Evolutionary conservation across 2,888 invertebrate species (phyloP).

Genomic region (Geophilus truncorum): DNA sequence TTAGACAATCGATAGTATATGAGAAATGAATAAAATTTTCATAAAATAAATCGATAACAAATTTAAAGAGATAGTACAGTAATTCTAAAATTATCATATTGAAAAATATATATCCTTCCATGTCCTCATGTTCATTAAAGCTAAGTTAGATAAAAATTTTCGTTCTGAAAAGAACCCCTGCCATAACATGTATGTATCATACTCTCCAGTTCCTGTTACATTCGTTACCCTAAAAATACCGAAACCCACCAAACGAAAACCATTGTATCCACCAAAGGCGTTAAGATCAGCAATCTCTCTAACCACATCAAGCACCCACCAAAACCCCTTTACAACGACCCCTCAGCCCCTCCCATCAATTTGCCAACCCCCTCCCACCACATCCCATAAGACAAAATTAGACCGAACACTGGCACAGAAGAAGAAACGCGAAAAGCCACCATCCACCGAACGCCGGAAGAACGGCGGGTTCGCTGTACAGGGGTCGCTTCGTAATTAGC

Average conservation of each 20-base stretch:
- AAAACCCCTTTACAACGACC: neutral
- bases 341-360: neutral
- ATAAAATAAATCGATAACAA: too few relatives aligned
- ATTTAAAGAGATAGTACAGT: too few relatives aligned
- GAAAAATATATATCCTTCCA: too few relatives aligned
- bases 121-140: too few relatives aligned
- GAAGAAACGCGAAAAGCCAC: neutral
- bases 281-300: neutral
- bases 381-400: neutral
- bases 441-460: neutral
- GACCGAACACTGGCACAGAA: neutral
- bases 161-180: too few relatives aligned
- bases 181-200: too few relatives aligned
- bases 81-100: too few relatives aligned
- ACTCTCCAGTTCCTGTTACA: too few relatives aligned
- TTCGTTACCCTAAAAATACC: too few relatives aligned
- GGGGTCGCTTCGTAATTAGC: neutral
- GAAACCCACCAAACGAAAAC: neutral
- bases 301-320: neutral
- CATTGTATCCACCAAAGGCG: neutral
- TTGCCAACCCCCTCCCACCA: neutral
- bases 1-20: too few relatives aligned
- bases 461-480: neutral
- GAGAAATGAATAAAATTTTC: too few relatives aligned
- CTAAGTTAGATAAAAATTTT: too few relatives aligned